Evolutionary conservation across 2,888 invertebrate species (phyloP).

Genomic region (Pyralis farinalis): DNA sequence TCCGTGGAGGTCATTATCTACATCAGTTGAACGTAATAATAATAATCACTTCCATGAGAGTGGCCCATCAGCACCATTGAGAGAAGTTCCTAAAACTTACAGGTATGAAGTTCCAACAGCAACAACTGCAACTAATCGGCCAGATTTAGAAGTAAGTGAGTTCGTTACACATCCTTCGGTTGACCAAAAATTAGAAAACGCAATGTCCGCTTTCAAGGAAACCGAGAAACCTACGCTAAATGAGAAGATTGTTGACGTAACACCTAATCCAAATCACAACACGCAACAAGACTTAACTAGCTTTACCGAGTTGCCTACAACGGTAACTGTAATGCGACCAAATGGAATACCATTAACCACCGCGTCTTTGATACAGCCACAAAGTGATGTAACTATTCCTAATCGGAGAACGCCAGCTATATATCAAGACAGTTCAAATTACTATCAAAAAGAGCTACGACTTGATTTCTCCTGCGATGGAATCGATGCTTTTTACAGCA

Average conservation of each 20-base stretch:
- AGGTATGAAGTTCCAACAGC: not conserved
- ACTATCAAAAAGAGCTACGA: not conserved
- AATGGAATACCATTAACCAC: not conserved
- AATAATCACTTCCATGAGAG: not conserved
- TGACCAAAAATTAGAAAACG: too few species aligned
- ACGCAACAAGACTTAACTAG: not conserved
- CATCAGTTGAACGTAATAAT: not conserved
- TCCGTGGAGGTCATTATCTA: not conserved
- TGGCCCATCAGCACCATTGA: not conserved
- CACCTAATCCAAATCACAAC: not conserved
- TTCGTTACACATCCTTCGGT: too few species aligned
- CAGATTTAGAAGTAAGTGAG: too few species aligned
- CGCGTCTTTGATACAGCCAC: not conserved
- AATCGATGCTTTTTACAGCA: constrained; percentile 46
- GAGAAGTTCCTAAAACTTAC: not conserved
- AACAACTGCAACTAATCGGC: not conserved
- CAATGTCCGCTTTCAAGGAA: too few species aligned
- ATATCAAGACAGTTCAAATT: not conserved
- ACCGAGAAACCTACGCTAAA: not conserved
- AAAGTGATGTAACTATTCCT: not conserved
- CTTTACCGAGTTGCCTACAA: too few species aligned
- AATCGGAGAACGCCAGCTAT: not conserved
- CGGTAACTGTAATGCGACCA: too few species aligned
- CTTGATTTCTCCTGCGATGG: constrained; percentile 23
- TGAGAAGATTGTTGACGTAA: not conserved